Evolutionary conservation across 1,140 invertebrate species (phyloP), one percentile per base, ranked within the genome.

Genomic region (Tetragonula clypearis): DNA sequence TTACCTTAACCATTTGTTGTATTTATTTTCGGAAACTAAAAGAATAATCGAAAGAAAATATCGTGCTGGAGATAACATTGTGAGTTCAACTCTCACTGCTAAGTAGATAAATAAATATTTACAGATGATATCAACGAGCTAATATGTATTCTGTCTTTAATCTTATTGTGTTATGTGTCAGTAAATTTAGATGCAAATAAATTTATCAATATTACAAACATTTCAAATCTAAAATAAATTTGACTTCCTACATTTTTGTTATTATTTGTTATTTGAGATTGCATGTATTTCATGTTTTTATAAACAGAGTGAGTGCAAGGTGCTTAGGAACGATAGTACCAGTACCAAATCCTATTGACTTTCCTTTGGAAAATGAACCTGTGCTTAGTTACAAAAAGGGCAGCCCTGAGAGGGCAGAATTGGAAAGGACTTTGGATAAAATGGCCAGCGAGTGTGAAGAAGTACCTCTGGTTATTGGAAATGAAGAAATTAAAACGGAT

Each of bases 381-480:
- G 93, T 98, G 69, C 94, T 98, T 26, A 94, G 93, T 9, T 99
- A 99, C 94, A 95, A 97, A 71, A 97, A 97, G 85, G 97, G 97
- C 17, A 98, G 98, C 73, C 95, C 96, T 69, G 99, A 99, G 94
- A 96, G 98, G 73, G 94, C 95, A 78, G 96, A 97, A 78, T 93
- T 99, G 19, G 96, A 97, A 90, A 95, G 96, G 76, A 97, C 97
- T 71, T 93, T 99, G 8, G 95, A 97, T 86, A 94, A 96, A 78
- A 96, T 96, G 90, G 95, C 96, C 49, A 94, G 93, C 35, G 95
- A 96, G 66, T 96, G 96, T 62, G 96, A 97, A 92, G 98, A 99
- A 86, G 96, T 99, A 73, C 99, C 99, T 0, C 97, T 99, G 91
- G 96, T 99, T 35, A 99, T 99, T 93, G 98, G 98, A 19, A 97